A percentile compares a stretch with the other conserved stretches of the same genome.
phyloP scores from a whole-genome alignment of 1,140 invertebrate species.

The Eulimnadia texana region DNA sequence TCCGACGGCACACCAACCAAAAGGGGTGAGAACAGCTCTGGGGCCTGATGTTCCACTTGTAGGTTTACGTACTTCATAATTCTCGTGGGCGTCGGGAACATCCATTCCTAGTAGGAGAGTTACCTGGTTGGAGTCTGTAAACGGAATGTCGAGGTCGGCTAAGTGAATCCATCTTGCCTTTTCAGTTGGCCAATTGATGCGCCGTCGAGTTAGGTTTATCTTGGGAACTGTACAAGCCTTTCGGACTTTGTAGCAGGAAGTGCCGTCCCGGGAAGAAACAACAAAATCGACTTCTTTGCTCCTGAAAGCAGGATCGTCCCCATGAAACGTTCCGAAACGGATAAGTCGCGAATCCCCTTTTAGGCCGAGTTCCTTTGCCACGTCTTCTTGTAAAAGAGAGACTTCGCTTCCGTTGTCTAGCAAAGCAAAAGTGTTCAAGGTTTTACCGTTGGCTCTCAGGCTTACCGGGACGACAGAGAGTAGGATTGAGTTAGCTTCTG shows the following conservation, averaged over 20 bases:
- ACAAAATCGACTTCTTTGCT: neutral
- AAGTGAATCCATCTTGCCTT: constrained; percentile 6
- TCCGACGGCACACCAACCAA: constrained; percentile 2
- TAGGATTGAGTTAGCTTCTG: neutral
- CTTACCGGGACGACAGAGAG: neutral
- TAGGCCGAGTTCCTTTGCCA: neutral
- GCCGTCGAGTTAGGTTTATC: neutral
- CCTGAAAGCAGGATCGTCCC: neutral
- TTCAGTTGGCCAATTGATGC: constrained; percentile 7
- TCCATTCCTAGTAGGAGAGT: constrained; percentile 2
- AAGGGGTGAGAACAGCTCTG: neutral
- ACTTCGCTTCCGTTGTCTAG: constrained; percentile 10
- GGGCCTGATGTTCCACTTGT: neutral
- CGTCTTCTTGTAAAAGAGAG: neutral
- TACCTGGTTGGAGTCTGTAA: constrained; percentile 3
- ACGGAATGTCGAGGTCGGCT: neutral
- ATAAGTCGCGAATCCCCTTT: neutral
- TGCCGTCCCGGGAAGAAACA: neutral
- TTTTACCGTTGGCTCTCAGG: neutral
- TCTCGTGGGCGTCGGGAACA: neutral
- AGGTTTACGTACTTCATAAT: neutral
- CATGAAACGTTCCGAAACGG: constrained; percentile 9
- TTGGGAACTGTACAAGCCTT: neutral
- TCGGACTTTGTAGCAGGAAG: neutral
- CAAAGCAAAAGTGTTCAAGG: constrained; percentile 4